phyloP scores from a whole-genome alignment of 2,888 invertebrate genomes.

The Aleiodes alternator region DNA sequence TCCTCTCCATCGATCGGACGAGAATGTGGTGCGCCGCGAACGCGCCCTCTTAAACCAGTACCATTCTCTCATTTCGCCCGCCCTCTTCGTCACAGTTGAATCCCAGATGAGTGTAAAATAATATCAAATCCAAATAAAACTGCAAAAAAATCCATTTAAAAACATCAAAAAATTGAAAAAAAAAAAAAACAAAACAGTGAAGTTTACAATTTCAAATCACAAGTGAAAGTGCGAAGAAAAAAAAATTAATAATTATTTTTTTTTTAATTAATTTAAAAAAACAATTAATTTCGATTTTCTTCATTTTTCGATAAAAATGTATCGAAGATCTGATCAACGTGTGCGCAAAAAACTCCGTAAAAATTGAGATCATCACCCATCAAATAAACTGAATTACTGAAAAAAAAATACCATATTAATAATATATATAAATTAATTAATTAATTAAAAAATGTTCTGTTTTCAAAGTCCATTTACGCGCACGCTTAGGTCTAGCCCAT shows the following conservation, averaged over 20 bases:
- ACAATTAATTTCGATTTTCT: too few relatives aligned
- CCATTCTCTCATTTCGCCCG: conserved; percentile 48
- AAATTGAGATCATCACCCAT: neutral
- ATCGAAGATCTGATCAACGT: conserved; percentile 51
- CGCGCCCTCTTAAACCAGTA: conserved; percentile 38
- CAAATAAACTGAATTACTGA: too few relatives aligned
- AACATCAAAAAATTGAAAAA: neutral
- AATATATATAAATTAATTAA: neutral
- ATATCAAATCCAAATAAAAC: neutral
- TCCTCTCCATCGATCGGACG: conserved; percentile 48
- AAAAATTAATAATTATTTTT: neutral
- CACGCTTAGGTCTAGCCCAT: conserved; percentile 61
- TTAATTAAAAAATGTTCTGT: conserved; percentile 69
- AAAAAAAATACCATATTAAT: too few relatives aligned
- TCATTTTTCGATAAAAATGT: conserved; percentile 39
- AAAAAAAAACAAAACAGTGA: neutral
- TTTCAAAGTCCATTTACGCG: conserved; percentile 74
- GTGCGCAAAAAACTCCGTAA: conserved; percentile 61
- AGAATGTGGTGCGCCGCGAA: conserved; percentile 46
- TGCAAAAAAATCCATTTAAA: neutral
- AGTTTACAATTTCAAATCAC: neutral
- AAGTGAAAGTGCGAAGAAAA: neutral
- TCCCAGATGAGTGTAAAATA: conserved; percentile 9
- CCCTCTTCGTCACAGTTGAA: conserved; percentile 38
- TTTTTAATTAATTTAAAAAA: neutral